A percentile compares a stretch with the other conserved stretches of the same genome.
Conservation (phyloP, 1,140 invertebrate genomes). For the Physella acuta region DNA sequence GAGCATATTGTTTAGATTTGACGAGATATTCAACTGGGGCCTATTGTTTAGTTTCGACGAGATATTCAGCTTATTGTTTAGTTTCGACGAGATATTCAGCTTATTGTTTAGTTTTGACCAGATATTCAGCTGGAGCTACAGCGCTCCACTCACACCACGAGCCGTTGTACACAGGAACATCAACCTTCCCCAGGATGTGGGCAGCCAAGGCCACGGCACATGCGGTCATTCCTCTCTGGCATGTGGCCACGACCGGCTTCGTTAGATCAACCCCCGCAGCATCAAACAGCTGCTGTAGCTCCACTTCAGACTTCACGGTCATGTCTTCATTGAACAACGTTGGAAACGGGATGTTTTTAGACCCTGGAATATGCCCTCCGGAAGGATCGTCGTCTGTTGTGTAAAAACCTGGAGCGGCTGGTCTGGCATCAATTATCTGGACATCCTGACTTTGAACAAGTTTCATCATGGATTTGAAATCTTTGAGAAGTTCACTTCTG, state of each 20-base stretch:
- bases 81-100: no score
- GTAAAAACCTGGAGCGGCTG: neutral
- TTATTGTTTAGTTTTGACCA: no score
- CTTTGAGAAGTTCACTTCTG: constrained; percentile 25
- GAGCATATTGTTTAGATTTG: no score
- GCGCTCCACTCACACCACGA: constrained; percentile 21
- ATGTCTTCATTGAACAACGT: constrained; percentile 34
- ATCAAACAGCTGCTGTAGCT: constrained; percentile 24
- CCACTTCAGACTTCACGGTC: constrained; percentile 31
- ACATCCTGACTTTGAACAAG: constrained; percentile 26
- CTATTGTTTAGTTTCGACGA: no score
- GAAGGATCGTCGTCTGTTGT: neutral
- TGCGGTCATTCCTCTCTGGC: constrained; percentile 20
- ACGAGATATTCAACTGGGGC: no score
- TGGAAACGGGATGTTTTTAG: constrained; percentile 28
- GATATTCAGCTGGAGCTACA: no score
- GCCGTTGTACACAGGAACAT: constrained; percentile 27
- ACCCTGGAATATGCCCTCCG: constrained; percentile 26
- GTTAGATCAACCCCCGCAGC: constrained; percentile 17
- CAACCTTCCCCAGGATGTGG: constrained; percentile 11
- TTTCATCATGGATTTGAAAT: constrained; percentile 33
- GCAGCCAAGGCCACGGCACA: constrained; percentile 19
- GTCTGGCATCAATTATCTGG: constrained; percentile 36
- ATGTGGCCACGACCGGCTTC: constrained; percentile 17
- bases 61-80: no score